phyloP scores from a whole-genome alignment of 2,113 vertebrate genomes.

The Gadus macrocephalus region DNA sequence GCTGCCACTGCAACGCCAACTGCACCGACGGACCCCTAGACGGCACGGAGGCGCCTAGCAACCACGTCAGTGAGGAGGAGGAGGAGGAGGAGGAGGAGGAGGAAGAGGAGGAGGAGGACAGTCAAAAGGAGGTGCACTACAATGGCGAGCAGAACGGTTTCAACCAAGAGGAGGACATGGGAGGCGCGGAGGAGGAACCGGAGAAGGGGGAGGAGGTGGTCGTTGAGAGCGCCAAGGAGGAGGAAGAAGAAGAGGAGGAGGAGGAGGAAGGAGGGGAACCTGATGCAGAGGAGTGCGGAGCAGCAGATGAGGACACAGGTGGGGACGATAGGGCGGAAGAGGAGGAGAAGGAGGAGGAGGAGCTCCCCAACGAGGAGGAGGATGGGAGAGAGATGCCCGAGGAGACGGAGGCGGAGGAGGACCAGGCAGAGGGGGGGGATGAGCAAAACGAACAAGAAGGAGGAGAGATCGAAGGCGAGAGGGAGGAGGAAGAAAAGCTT shows the following conservation, averaged over 20 bases:
- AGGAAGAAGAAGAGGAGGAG: background rate
- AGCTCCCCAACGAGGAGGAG: background rate
- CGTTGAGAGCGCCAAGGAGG: too few relatives aligned
- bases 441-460: background rate
- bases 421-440: slow-evolving; percentile 19
- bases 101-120: background rate
- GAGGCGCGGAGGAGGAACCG: background rate
- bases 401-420: background rate
- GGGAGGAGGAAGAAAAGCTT: background rate
- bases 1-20: background rate
- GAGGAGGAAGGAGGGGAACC: background rate
- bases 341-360: background rate
- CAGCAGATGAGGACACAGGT: background rate
- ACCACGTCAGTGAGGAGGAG: background rate
- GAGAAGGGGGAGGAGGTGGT: background rate
- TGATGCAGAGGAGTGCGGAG: background rate
- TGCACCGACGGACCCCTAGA: background rate
- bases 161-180: background rate
- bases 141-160: background rate
- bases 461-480: background rate
- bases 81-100: background rate
- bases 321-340: background rate
- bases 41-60: too few relatives aligned
- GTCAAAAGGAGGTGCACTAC: slow-evolving; percentile 3
- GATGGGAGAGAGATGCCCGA: background rate